Evolutionary conservation across 64 coral and sea anemone genomes (phyloP).

Genomic region (Dendrophyllia cribrosa): DNA sequence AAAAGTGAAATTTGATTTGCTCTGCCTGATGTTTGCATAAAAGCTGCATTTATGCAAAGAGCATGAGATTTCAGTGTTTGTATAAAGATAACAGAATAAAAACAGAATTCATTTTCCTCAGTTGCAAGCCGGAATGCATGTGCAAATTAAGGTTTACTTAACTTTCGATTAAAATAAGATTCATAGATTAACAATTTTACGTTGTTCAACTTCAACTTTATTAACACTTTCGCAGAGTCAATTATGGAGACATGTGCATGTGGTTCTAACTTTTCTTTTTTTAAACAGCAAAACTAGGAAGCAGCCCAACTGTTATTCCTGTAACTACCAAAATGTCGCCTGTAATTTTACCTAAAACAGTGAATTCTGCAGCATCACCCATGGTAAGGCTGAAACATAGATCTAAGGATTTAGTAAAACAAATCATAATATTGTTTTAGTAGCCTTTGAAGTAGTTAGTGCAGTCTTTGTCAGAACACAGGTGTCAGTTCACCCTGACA

Average conservation of each 20-base stretch:
- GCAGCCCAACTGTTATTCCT: constrained; percentile 16
- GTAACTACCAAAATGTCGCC: constrained; percentile 91
- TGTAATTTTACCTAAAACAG: constrained; percentile 96
- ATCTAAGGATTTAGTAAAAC: neutral
- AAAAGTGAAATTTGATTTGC: constrained; percentile 18
- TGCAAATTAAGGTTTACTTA: too few relatives aligned
- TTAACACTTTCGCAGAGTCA: too few relatives aligned
- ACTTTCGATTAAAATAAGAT: too few relatives aligned
- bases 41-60: neutral
- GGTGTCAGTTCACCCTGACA: too few relatives aligned
- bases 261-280: neutral
- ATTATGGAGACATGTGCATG: too few relatives aligned
- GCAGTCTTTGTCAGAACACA: too few relatives aligned
- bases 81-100: neutral
- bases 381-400: constrained; percentile 66
- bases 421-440: neutral
- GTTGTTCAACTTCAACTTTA: too few relatives aligned
- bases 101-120: neutral
- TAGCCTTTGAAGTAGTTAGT: neutral
- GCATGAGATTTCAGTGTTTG: neutral
- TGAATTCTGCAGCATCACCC: constrained; percentile 75
- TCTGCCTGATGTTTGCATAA: neutral
- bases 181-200: too few relatives aligned
- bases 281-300: constrained; percentile 26
- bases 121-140: too few relatives aligned